Conservation (phyloP, 2,888 invertebrate species). For the Chrysolina haemoptera region DNA sequence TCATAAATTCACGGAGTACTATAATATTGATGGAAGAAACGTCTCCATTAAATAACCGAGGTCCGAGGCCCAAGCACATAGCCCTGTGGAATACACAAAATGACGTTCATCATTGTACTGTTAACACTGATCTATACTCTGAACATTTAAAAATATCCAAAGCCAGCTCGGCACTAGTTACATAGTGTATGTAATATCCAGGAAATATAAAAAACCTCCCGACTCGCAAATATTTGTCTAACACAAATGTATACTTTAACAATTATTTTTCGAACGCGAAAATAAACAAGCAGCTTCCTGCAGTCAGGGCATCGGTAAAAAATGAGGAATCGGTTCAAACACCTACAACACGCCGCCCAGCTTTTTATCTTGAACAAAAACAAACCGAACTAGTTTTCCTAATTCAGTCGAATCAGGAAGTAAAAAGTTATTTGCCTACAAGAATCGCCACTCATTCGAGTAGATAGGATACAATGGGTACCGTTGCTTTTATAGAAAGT, state of each 20-base stretch:
- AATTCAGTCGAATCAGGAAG: constrained; percentile 16
- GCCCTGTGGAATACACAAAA: too few species aligned
- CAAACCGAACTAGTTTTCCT: constrained; percentile 15
- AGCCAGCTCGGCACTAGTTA: neutral
- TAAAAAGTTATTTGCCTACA: constrained; percentile 15
- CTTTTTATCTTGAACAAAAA: neutral
- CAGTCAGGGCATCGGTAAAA: neutral
- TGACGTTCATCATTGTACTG: too few species aligned
- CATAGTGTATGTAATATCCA: neutral
- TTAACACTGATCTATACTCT: too few species aligned
- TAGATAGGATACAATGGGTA: neutral
- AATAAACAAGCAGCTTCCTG: constrained; percentile 20
- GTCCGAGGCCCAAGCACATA: too few species aligned
- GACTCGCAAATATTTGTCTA: constrained; percentile 12
- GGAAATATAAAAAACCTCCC: constrained; percentile 3
- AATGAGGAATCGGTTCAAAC: constrained; percentile 11
- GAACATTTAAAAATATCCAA: neutral
- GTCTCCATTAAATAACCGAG: too few species aligned
- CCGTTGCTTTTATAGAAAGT: constrained; percentile 10
- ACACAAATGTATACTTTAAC: constrained; percentile 7
- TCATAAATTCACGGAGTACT: too few species aligned
- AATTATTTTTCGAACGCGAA: constrained; percentile 12
- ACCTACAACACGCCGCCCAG: neutral
- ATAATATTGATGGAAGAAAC: too few species aligned
- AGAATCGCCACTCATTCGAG: neutral